Evolutionary conservation across 2,797 vertebrate species (phyloP), one percentile per base, ranked within the genome.

Genomic region (Artibeus lituratus): DNA sequence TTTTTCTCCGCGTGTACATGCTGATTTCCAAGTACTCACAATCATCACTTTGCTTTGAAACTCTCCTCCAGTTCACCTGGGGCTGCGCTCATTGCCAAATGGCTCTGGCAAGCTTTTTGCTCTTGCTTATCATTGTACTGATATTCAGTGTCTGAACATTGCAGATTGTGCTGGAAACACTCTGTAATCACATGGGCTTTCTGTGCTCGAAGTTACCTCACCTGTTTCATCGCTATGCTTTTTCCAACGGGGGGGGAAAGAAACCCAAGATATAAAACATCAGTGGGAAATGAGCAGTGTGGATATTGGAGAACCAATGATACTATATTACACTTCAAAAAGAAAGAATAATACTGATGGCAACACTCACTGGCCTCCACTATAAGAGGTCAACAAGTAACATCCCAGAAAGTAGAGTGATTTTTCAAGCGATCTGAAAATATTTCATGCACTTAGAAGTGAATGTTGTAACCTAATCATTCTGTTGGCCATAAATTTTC

Each of bases 301-400:
- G 81, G 94, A 90, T 96, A 86, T 22, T 88, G 77, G 69, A 95
- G 91, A 90, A 59, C 91, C 93, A 55, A 87, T 87, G 93, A 94
- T 87, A 90, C 91, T 96, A 57, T 90, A 96, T 98, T 97, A 95
- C 94, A 96, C 84, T 96, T 97, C 97, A 97, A 90, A 96, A 96
- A 92, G 95, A 97, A 96, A 96, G 95, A 94, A 90, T 78, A 91
- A 88, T 86, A 91, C 24, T 53, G 83, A 92, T 93, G 89, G 94
- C 87, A 90, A 96, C 95, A 97, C 96, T 91, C 95, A 90, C 95
- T 90, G 47, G 57, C 95, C 96, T 96, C 93, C n/a, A 35, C 95
- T 95, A 90, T 87, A 87, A 93, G 91, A 97, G 96, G 95, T 97
- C 95, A 97, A 96, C 89, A 83, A 96, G 87, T 80, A 96, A 94